Percentiles rank a stretch among this genome's conserved stretches.
These are phyloP conservation scores for Nesidiocoris tenuis DNA, from an alignment of 2,888 invertebrate species.

Conservation along the genomic window DNA sequence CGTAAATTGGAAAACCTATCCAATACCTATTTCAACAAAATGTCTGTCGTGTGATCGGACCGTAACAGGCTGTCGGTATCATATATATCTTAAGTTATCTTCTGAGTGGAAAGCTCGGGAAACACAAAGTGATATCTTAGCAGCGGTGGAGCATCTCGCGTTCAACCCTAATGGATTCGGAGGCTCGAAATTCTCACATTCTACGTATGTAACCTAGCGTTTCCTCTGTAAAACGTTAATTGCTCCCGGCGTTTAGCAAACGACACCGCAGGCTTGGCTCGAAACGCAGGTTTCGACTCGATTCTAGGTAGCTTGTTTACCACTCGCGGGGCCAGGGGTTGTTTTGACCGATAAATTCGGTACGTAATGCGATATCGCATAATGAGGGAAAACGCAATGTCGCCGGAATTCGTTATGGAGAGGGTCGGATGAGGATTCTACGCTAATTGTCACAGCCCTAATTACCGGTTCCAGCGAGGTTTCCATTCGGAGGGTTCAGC, in stretches of 20 bases:
- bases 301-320: not conserved
- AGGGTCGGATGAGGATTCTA: not conserved
- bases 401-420: not conserved
- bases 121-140: constrained; percentile 18
- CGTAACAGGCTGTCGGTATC: too few relatives aligned
- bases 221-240: constrained; percentile 8
- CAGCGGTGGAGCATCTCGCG: constrained; percentile 14
- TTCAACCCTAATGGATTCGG: not conserved
- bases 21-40: too few relatives aligned
- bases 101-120: too few relatives aligned
- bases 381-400: not conserved
- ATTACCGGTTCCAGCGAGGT: not conserved
- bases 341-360: not conserved
- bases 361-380: not conserved
- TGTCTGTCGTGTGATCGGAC: too few relatives aligned
- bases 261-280: constrained; percentile 23
- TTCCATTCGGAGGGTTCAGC: not conserved
- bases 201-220: not conserved
- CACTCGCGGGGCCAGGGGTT: not conserved
- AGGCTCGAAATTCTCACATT: not conserved
- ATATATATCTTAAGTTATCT: too few relatives aligned
- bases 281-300: not conserved
- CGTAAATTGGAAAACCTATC: too few relatives aligned
- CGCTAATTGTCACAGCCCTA: not conserved
- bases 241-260: constrained; percentile 36